Conservation (phyloP, 2,888 invertebrate species). For the Charanyca ferruginea region DNA sequence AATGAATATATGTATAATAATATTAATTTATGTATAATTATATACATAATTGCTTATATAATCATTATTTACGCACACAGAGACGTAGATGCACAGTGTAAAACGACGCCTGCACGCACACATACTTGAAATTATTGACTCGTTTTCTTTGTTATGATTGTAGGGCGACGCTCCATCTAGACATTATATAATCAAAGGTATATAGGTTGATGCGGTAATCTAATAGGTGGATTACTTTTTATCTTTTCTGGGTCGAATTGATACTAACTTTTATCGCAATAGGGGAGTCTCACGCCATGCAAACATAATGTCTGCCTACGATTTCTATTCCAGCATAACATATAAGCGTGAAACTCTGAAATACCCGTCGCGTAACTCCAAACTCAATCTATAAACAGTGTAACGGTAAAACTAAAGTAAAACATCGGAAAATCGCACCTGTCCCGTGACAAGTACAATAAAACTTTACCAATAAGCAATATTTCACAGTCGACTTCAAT, state of each 20-base stretch:
- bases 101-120: too few species aligned
- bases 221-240: slow-evolving; percentile 40
- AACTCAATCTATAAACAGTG: slow-evolving; percentile 68
- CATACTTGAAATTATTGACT: too few species aligned
- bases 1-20: too few species aligned
- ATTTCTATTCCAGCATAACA: slow-evolving; percentile 31
- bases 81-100: too few species aligned
- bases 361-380: slow-evolving; percentile 52
- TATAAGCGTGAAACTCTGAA: slow-evolving; percentile 45
- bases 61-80: too few species aligned
- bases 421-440: slow-evolving; percentile 82
- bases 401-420: slow-evolving; percentile 77
- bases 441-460: slow-evolving; percentile 88
- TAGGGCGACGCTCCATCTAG: too few species aligned
- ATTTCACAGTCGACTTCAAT: slow-evolving; percentile 89
- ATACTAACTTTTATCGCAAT: slow-evolving; percentile 44
- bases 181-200: too few species aligned
- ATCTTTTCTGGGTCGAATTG: slow-evolving; percentile 45
- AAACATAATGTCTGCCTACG: slow-evolving; percentile 38
- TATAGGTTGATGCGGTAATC: slow-evolving; percentile 23
- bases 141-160: too few species aligned
- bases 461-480: slow-evolving; percentile 90
- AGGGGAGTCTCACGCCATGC: slow-evolving; percentile 38
- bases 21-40: too few species aligned
- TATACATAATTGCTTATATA: too few species aligned